These are phyloP conservation scores for Stenurella melanura DNA, from an alignment of 2,888 invertebrate genomes.

Conservation along the genomic window DNA sequence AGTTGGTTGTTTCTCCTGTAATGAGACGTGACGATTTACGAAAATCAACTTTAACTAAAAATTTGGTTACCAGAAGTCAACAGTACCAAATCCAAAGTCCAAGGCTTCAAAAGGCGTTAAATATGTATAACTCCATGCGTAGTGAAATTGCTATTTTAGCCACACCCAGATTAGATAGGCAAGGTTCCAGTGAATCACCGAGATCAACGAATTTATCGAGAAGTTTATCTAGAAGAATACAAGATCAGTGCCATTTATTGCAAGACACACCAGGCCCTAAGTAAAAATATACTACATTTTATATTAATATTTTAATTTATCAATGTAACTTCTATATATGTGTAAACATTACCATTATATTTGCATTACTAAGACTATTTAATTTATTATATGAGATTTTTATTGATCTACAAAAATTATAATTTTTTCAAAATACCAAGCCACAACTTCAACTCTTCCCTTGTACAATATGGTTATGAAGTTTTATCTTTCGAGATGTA, in stretches of 20 bases:
- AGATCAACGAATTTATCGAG: slow-evolving; percentile 32
- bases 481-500: too few species aligned
- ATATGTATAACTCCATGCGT: slow-evolving; percentile 43
- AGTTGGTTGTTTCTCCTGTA: slow-evolving; percentile 45
- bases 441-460: too few species aligned
- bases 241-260: slow-evolving; percentile 47
- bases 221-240: slow-evolving; percentile 45
- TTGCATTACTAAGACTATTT: neutral
- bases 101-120: slow-evolving; percentile 41
- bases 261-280: slow-evolving; percentile 45
- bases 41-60: slow-evolving; percentile 49
- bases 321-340: neutral
- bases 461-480: too few species aligned
- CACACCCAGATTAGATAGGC: slow-evolving; percentile 45
- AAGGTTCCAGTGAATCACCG: slow-evolving; percentile 33
- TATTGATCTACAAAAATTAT: too few species aligned
- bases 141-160: slow-evolving; percentile 39
- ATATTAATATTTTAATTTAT: neutral
- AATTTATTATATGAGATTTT: neutral
- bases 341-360: neutral
- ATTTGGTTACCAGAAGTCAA: slow-evolving; percentile 46
- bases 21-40: slow-evolving; percentile 47
- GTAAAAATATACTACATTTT: neutral
- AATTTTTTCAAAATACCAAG: too few species aligned
- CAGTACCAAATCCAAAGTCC: slow-evolving; percentile 40